Conservation (phyloP, 2,888 invertebrate genomes). For the Metopia argyrocephala region DNA sequence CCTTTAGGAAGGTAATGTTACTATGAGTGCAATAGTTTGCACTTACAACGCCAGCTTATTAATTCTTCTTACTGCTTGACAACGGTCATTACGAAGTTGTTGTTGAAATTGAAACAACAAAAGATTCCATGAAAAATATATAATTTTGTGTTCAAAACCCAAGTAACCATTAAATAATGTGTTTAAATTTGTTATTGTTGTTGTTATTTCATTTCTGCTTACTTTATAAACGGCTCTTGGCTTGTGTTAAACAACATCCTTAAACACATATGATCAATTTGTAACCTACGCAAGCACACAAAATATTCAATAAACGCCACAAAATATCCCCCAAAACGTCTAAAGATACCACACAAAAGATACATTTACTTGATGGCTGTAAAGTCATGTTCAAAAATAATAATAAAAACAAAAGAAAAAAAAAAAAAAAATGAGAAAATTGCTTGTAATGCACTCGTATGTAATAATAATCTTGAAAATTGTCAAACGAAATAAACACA, state of each 20-base stretch:
- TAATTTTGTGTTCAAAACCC: conserved; percentile 26
- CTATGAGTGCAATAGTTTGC: conserved; percentile 51
- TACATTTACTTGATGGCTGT: neutral
- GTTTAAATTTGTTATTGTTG: neutral
- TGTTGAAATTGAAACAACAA: neutral
- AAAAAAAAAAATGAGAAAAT: neutral
- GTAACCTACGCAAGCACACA: conserved; percentile 67
- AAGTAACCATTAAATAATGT: conserved; percentile 51
- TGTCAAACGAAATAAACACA: conserved; percentile 57
- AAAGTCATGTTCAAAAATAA: neutral
- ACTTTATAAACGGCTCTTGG: no score
- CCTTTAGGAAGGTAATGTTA: conserved; percentile 51
- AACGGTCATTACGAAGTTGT: neutral
- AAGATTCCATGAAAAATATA: conserved; percentile 22
- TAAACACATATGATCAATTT: conserved; percentile 64
- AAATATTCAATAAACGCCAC: conserved; percentile 56
- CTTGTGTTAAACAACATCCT: conserved; percentile 29
- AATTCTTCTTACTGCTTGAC: neutral
- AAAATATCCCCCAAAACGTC: neutral
- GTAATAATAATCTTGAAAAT: conserved; percentile 49
- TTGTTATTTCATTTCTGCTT: no score
- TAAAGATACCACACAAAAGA: neutral
- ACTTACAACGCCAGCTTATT: conserved; percentile 31
- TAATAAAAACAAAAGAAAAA: neutral
- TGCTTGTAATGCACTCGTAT: conserved; percentile 34